phyloP scores from a whole-genome alignment of 2,113 vertebrate genomes.

The Sialia sialis region DNA sequence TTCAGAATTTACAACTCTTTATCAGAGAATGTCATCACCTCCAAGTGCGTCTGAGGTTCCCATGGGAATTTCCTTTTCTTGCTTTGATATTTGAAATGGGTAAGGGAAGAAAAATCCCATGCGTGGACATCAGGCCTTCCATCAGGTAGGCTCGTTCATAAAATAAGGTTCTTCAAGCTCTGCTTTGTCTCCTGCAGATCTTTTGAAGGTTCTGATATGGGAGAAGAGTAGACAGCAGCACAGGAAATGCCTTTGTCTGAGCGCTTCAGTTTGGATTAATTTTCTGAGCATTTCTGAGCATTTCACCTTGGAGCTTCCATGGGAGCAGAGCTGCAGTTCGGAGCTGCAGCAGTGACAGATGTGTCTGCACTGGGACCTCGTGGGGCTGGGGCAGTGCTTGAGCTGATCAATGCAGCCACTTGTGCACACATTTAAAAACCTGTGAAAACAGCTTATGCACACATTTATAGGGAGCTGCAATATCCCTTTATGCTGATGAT shows the following conservation, averaged over 20 bases:
- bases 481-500: neutral
- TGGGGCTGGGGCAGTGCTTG: neutral
- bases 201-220: neutral
- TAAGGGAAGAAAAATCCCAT: neutral
- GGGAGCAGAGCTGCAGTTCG: neutral
- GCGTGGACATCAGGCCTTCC: neutral
- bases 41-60: neutral
- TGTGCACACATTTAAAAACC: neutral
- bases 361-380: neutral
- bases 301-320: neutral
- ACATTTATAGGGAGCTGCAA: neutral
- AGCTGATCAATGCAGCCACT: neutral
- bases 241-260: neutral
- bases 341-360: neutral
- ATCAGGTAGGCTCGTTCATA: neutral
- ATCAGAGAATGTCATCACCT: neutral
- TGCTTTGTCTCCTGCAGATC: neutral
- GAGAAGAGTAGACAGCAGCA: neutral
- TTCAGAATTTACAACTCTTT: neutral
- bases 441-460: neutral
- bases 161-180: neutral
- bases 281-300: neutral
- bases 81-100: neutral
- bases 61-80: neutral
- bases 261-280: neutral